Percentiles rank a stretch among this genome's conserved stretches.
Conservation (phyloP, 23 tunicate species). For the Trididemnum miniatum region DNA sequence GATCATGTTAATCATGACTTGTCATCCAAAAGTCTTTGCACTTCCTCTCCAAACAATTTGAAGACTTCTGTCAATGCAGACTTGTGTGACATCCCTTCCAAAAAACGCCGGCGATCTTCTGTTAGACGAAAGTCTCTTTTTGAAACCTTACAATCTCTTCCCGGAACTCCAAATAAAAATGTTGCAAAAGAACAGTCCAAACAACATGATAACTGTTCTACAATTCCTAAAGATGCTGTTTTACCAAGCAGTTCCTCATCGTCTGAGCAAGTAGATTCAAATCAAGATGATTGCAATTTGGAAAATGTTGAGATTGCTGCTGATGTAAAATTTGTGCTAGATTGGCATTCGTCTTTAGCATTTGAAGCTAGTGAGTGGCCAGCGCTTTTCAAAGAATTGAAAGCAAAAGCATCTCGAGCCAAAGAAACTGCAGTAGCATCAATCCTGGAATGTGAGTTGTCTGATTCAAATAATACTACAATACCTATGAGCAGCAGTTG, state of each 20-base stretch:
- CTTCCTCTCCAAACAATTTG: too few species aligned
- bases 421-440: too few species aligned
- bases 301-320: background rate
- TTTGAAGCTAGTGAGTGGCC: background rate
- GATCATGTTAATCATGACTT: too few species aligned
- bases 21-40: too few species aligned
- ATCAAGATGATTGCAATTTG: background rate
- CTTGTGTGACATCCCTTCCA: background rate
- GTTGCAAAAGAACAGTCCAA: background rate
- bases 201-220: background rate
- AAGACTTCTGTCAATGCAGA: too few species aligned
- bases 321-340: background rate
- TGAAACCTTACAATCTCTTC: constrained; percentile 34
- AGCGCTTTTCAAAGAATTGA: background rate
- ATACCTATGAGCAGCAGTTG: background rate
- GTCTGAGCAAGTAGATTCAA: background rate
- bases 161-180: background rate
- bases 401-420: background rate
- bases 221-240: background rate
- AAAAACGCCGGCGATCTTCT: constrained; percentile 30
- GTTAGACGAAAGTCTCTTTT: constrained; percentile 21
- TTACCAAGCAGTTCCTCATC: background rate
- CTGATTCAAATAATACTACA: background rate
- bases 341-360: background rate
- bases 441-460: background rate